phyloP scores from a whole-genome alignment of 2,113 vertebrate genomes.

The Sakesphorus luctuosus region DNA sequence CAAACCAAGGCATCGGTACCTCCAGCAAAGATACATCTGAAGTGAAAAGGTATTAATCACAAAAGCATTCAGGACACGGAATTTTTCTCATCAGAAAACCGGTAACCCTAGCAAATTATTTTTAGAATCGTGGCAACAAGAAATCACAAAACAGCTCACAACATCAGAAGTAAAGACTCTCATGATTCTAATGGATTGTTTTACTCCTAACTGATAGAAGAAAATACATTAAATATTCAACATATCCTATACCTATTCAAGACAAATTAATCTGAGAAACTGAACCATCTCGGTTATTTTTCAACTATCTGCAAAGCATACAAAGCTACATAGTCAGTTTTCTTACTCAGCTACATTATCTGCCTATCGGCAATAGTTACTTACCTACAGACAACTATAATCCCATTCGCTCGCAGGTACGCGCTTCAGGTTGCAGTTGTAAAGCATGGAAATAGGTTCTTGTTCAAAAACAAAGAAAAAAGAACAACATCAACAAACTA shows the following conservation, averaged over 20 bases:
- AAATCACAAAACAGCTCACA: not conserved
- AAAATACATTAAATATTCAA: not conserved
- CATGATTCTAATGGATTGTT: not conserved
- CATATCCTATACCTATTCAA: not conserved
- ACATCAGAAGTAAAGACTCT: not conserved
- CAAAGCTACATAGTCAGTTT: accelerated
- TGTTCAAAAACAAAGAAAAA: not conserved
- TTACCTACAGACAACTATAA: not conserved
- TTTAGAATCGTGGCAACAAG: not conserved
- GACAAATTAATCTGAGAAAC: not conserved
- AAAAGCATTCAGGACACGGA: accelerated
- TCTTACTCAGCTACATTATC: not conserved
- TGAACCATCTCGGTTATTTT: not conserved
- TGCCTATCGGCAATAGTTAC: not conserved
- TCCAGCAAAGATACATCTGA: not conserved
- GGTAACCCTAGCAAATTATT: not conserved
- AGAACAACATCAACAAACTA: not conserved
- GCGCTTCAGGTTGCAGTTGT: not conserved
- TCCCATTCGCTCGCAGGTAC: not conserved
- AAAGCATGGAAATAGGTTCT: not conserved
- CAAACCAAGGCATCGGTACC: accelerated
- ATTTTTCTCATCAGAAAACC: not conserved
- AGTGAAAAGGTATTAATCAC: no score
- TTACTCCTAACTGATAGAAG: not conserved
- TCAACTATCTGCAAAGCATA: not conserved